Conservation (phyloP, 2,113 vertebrate species). For the Antechinus flavipes region DNA sequence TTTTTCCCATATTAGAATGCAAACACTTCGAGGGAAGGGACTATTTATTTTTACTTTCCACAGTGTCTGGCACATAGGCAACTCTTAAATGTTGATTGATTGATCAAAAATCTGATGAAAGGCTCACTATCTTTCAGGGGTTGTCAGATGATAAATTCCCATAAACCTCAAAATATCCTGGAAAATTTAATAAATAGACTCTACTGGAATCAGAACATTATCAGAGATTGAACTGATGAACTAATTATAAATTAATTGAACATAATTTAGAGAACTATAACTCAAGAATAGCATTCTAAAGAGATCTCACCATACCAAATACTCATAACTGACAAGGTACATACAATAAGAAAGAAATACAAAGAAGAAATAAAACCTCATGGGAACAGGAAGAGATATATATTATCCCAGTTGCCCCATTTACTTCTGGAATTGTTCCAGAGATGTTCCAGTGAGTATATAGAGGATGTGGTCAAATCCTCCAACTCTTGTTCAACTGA, state of each 20-base stretch:
- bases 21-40: not conserved
- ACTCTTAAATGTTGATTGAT: slow-evolving; percentile 17
- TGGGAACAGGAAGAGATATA: not conserved
- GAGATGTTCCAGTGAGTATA: not conserved
- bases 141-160: not conserved
- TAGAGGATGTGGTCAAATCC: not conserved
- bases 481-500: not conserved
- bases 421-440: not conserved
- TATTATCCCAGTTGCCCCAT: not conserved
- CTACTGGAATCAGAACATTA: not conserved
- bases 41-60: not conserved
- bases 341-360: not conserved
- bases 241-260: not conserved
- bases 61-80: slow-evolving; percentile 4
- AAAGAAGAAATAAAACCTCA: not conserved
- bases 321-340: not conserved
- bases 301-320: not conserved
- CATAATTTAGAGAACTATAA: not conserved
- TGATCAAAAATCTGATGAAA: not conserved
- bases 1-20: not conserved
- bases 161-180: not conserved
- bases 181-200: not conserved
- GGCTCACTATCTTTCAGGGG: not conserved
- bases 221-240: not conserved
- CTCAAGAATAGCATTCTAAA: not conserved